Base-by-base conservation (phyloP, 2,113 vertebrate species). In the mouse (Mus musculus) region DNA sequence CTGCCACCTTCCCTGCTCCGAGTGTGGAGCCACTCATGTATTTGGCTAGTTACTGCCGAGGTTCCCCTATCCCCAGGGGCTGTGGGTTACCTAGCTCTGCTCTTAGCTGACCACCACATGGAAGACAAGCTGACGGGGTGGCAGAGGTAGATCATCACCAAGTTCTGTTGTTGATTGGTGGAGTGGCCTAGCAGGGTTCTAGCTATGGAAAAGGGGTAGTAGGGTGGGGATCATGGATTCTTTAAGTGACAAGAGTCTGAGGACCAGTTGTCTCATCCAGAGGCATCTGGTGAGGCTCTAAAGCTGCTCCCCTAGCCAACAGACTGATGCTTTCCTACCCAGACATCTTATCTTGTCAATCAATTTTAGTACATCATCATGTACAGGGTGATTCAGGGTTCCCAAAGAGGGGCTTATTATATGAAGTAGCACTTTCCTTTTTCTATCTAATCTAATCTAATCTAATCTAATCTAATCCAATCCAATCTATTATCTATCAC, bases 191-290 rank as follows among this genome's bases (percentile, higher is more conserved):
- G 46, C 13, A 30, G 71, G 46, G 42, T 56, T 65, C 12, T 0
- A 14, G 77, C 1, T 7, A 1, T 0, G 22, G 46, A 63, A 36
- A 65, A 46, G 24, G 6, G 42, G 13, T 19, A n/a, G 13, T 11
- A 19, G 9, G 26, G 59, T 46, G 67, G 19, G 0, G 0, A 28
- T 59, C 54, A 5, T 0, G 1, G 84, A 24, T 9, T 93, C 42
- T 46, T 49, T 7, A 19, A 56, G 61, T n/a, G 69, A 33, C 69
- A 14, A 16, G 17, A 30, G 33, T 67, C 72, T 82, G 88, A 89
- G 80, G 17, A 49, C 28, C 49, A 54, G 49, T 28, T 1, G 39
- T 71, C 56, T 39, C 13, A 13, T 9, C 22, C n/a, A 36, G 39
- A 72, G 39, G 39, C 54, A 80, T 36, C 20, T 0, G 4, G 36